Conservation (phyloP, 2,888 invertebrate genomes). For the Cheilosia vernalis region DNA sequence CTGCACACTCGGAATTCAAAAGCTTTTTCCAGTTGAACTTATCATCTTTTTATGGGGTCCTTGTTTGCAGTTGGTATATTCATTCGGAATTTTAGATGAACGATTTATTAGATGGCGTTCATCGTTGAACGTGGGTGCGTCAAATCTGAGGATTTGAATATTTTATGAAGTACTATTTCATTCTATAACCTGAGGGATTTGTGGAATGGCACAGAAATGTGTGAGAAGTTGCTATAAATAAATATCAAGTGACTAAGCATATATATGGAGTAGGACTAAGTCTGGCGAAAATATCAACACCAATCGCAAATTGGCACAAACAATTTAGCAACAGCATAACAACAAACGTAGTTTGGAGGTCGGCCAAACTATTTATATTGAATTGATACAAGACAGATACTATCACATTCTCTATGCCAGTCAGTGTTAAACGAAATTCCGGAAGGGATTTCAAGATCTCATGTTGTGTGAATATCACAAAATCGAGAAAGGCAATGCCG, state of each 20-base stretch:
- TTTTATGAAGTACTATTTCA: background rate
- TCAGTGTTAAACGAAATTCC: constrained; percentile 2
- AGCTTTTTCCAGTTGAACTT: background rate
- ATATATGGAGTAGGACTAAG: background rate
- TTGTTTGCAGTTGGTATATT: background rate
- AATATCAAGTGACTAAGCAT: constrained; percentile 5
- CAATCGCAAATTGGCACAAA: constrained; percentile 27
- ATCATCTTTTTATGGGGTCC: background rate
- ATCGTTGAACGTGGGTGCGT: background rate
- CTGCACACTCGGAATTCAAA: background rate
- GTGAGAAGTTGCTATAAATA: constrained; percentile 13
- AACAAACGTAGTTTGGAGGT: constrained; percentile 37
- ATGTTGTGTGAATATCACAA: background rate
- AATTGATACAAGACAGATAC: constrained; percentile 19
- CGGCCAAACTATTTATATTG: constrained; percentile 54
- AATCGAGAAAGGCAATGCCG: background rate
- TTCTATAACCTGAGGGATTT: background rate
- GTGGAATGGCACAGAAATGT: background rate
- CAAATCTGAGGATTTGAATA: constrained; percentile 13
- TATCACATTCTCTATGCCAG: background rate
- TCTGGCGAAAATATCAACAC: constrained; percentile 27
- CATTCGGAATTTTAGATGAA: constrained; percentile 37
- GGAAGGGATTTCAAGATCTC: constrained; percentile 10
- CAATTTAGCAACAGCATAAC: constrained; percentile 29
- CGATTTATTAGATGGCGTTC: constrained; percentile 6